A percentile compares a stretch with the other conserved stretches of the same genome.
Conservation (phyloP, 2,113 vertebrate genomes). For the Datnioides undecimradiatus region DNA sequence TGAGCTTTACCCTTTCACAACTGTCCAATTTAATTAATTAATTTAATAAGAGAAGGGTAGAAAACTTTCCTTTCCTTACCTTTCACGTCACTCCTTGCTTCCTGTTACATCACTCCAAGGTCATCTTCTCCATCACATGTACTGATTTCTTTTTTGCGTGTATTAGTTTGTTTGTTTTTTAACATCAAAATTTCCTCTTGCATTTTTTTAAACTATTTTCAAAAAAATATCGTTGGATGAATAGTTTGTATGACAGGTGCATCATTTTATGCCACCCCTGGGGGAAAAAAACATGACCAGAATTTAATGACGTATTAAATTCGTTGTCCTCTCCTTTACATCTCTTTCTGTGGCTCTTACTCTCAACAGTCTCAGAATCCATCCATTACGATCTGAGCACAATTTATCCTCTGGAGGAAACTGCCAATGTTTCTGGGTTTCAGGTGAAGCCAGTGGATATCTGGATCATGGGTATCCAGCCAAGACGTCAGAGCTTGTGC, state of each 20-base stretch:
- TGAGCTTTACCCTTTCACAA: slow-evolving; percentile 19
- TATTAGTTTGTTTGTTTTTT: slow-evolving; percentile 11
- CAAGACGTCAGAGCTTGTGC: too few species aligned
- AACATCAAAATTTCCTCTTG: neutral
- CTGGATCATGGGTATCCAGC: too few species aligned
- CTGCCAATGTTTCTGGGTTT: too few species aligned
- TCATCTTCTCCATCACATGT: slow-evolving; percentile 1
- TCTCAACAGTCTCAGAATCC: too few species aligned
- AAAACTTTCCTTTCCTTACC: neutral
- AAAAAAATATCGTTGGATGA: neutral
- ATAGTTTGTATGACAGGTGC: neutral
- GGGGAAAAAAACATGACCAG: neutral
- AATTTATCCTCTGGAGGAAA: too few species aligned
- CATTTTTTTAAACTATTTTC: neutral
- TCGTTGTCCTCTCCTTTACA: neutral
- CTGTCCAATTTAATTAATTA: slow-evolving; percentile 12
- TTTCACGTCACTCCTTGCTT: slow-evolving; percentile 17
- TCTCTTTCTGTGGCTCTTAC: neutral
- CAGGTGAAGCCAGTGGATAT: too few species aligned
- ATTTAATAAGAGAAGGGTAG: neutral
- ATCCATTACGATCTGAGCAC: too few species aligned
- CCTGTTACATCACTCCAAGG: slow-evolving; percentile 20
- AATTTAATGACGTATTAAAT: too few species aligned
- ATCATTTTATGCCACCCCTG: neutral
- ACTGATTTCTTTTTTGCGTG: neutral